These are phyloP conservation scores for Argyrosomus japonicus DNA, from an alignment of 2,113 vertebrate genomes.

Conservation along the genomic window DNA sequence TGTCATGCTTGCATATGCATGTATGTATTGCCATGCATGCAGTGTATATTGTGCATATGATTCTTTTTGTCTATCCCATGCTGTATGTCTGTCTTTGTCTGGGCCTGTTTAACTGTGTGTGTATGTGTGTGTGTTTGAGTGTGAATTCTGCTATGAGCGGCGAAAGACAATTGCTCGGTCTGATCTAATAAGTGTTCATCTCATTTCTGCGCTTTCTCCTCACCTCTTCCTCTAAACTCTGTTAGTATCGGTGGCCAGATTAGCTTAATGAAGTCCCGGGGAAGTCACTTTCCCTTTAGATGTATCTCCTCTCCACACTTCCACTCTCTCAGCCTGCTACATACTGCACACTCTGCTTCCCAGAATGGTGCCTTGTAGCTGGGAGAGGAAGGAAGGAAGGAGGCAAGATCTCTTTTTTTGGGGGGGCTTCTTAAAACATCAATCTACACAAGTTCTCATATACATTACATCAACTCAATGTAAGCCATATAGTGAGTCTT, in stretches of 20 bases:
- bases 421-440: background rate
- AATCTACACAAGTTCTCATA: slow-evolving; percentile 19
- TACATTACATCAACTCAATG: slow-evolving; percentile 31
- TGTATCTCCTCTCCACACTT: slow-evolving; percentile 38
- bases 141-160: slow-evolving; percentile 68
- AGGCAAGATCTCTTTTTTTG: background rate
- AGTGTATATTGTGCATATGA: slow-evolving; percentile 8
- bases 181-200: slow-evolving; percentile 88
- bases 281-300: slow-evolving; percentile 79
- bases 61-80: slow-evolving; percentile 28
- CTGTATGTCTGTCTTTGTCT: slow-evolving; percentile 40
- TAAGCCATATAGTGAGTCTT: slow-evolving; percentile 24
- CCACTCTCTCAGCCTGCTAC: background rate
- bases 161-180: slow-evolving; percentile 74
- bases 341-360: background rate
- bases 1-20: background rate
- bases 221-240: slow-evolving; percentile 80
- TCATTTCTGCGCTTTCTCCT: slow-evolving; percentile 82
- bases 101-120: slow-evolving; percentile 17
- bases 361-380: background rate
- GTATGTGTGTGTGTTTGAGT: slow-evolving; percentile 44
- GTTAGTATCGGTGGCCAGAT: slow-evolving; percentile 86
- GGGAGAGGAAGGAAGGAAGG: background rate
- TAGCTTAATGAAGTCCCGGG: slow-evolving; percentile 86
- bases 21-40: background rate